Evolutionary conservation across 1,140 invertebrate species (phyloP), one percentile per base, ranked within the genome.

Genomic region (Geopemphigus sp.): DNA sequence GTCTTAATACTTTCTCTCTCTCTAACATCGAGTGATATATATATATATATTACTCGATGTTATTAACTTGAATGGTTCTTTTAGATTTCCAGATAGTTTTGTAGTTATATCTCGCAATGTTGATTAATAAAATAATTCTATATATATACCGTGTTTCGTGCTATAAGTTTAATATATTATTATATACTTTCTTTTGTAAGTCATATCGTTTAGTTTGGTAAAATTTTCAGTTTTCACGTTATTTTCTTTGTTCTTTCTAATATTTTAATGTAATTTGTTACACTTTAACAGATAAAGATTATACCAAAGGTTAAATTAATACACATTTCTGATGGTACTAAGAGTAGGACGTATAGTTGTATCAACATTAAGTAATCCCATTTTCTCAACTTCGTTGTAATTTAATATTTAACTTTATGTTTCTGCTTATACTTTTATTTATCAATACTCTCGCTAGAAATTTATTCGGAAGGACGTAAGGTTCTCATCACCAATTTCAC

Each of bases 1-100:
- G 26, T 63, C 15, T 32, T 32, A 19, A 32, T 32, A 63, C 26
- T 29, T 14, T 63, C 19, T 1, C 29, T 63, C 61, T 19, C 26
- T 26, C 14, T 6, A 15, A 11, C 14, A 26, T 19, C 26, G 26
- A 39, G 3, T 39, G 3, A 8, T 39, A 39, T 39, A 39, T 39
- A 39, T 39, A 4, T 39, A 32, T 32, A 32, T 63, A 63, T 63
- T 8, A 26, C 26, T 63, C 26, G 17, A 63, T 29, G 19, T 63
- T 61, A 63, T 63, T 63, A 63, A 15, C 61, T 32, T n/a, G 61
- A 63, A 63, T 32, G 29, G 26, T 63, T 63, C 26, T 63, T 63
- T 63, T 63, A 63, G 61, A 32, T 63, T 63, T 63, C 6, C 32
- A 63, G 61, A 63, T 63, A 63, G 26, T 63, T 63, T 63, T 63